phyloP scores from a whole-genome alignment of 1,140 invertebrate genomes.

The Sogatella furcifera region DNA sequence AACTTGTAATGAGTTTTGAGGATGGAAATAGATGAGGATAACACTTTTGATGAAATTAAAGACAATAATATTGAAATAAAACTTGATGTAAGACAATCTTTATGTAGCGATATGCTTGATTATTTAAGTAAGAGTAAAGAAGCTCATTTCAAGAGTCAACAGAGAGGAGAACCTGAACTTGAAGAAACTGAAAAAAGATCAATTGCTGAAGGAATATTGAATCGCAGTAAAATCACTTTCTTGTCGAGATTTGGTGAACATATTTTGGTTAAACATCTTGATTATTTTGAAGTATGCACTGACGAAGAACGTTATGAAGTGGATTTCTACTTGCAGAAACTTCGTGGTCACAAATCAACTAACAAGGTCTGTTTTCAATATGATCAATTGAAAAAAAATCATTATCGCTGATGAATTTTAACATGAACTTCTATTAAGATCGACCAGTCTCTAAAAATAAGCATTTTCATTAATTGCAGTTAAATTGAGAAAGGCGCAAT shows the following conservation, averaged over 20 bases:
- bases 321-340: constrained; percentile 40
- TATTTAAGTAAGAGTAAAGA: constrained; percentile 16
- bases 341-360: constrained; percentile 6
- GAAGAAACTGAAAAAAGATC: constrained; percentile 50
- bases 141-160: constrained; percentile 45
- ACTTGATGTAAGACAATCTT: background rate
- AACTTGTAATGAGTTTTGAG: no score
- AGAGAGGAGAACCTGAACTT: constrained; percentile 62
- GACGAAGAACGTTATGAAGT: constrained; percentile 43
- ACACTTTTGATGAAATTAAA: no score
- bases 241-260: constrained; percentile 63
- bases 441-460: no score
- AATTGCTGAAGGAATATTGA: constrained; percentile 53
- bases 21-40: no score
- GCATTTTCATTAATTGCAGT: no score
- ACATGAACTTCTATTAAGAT: no score
- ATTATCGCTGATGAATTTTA: no score
- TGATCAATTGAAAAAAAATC: no score
- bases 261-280: constrained; percentile 51
- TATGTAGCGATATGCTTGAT: constrained; percentile 13
- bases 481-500: no score
- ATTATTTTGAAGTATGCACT: constrained; percentile 43
- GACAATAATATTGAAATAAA: no score
- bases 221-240: constrained; percentile 54
- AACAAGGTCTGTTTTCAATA: background rate